phyloP scores from a whole-genome alignment of 2,888 invertebrate species.

The Apamea monoglypha region DNA sequence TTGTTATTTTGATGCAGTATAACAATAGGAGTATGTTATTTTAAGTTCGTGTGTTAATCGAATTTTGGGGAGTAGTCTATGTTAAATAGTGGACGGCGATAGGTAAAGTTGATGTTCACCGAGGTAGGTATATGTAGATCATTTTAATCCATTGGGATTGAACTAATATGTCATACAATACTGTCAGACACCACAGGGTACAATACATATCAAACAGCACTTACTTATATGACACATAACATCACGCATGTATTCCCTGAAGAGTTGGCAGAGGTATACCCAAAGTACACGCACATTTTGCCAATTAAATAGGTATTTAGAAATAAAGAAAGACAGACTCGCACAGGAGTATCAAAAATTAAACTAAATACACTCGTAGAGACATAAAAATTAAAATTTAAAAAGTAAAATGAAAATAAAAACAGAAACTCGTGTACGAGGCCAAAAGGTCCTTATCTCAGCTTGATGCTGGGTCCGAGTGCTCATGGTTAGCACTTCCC shows the following conservation, averaged over 20 bases:
- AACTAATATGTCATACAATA: neutral
- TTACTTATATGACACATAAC: neutral
- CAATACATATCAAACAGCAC: neutral
- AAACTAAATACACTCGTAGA: no score
- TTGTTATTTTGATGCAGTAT: slow-evolving; percentile 13
- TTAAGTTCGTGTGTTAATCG: slow-evolving; percentile 8
- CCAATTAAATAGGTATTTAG: neutral
- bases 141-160: neutral
- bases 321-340: no score
- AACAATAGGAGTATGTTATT: slow-evolving; percentile 7
- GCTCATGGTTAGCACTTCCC: no score
- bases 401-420: no score
- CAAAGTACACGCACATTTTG: neutral
- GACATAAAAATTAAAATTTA: no score
- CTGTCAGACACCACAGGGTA: neutral
- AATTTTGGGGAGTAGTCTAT: neutral
- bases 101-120: neutral
- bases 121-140: neutral
- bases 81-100: no score
- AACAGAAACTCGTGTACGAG: no score
- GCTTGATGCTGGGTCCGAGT: no score
- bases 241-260: neutral
- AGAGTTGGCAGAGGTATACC: neutral
- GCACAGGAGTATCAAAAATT: no score
- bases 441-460: no score